These are phyloP conservation scores for Perizoma flavofasciatum DNA, from an alignment of 2,888 invertebrate species.

Conservation along the genomic window DNA sequence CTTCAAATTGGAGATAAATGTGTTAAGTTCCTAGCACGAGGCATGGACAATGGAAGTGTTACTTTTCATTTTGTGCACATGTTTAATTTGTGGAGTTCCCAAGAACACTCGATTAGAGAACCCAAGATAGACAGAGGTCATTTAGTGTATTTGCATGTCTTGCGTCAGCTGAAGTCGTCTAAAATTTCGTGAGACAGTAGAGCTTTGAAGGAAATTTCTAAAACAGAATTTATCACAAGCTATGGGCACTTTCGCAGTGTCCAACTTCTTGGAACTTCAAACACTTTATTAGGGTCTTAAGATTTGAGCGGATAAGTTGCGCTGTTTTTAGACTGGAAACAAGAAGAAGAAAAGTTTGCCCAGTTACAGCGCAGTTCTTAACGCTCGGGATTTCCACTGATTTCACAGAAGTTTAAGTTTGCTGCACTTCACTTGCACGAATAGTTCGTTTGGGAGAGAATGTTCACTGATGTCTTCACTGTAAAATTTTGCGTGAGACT, in stretches of 20 bases:
- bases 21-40: no score
- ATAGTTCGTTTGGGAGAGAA: background rate
- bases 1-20: no score
- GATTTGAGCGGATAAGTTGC: constrained; percentile 11
- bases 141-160: no score
- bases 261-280: constrained; percentile 1
- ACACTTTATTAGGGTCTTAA: constrained; percentile 9
- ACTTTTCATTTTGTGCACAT: no score
- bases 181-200: no score
- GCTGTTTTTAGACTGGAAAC: constrained; percentile 1
- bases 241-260: background rate
- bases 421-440: constrained; percentile 5
- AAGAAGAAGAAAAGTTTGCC: constrained; percentile 9
- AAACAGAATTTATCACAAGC: no score
- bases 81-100: no score
- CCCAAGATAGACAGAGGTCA: no score
- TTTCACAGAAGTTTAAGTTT: constrained; percentile 6
- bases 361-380: background rate
- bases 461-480: constrained; percentile 7
- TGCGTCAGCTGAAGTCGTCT: no score
- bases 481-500: constrained; percentile 5
- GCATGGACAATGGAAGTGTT: no score
- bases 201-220: no score
- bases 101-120: no score
- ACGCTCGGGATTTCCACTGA: constrained; percentile 11